Base-by-base conservation (phyloP, 2,797 vertebrate genomes). In the Odontamblyopus lacepedii region DNA sequence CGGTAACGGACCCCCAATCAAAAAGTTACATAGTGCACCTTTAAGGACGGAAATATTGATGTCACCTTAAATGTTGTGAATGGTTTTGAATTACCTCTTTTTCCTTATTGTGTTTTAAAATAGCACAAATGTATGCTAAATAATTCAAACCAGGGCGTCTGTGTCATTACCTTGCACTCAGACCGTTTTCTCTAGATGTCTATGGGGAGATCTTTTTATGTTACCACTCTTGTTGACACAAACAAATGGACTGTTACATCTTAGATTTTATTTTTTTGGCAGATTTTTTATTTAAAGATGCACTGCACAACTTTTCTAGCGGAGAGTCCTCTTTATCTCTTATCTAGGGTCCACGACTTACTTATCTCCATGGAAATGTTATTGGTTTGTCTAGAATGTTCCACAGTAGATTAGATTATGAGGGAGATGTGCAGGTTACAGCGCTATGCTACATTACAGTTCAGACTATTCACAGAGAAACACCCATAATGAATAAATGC, bases 11-110 rank as follows among this genome's bases (percentile, higher is more conserved):
- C 35, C 1, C 7, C 35, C 35, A 38, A 38, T 8, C 8, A 38
- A 38, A 38, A 38, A 38, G 35, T 38, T 38, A 38, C 35, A 38
- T 9, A 38, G 35, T 38, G 35, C 8, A 38, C 35, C 7, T 38
- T 8, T 38, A 38, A 38, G 35, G 35, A 30, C 3, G 13, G 18
- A 67, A 16, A 44, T 48, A 50, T 30, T 35, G 50, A 55, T 35
- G 67, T 32, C 26, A 19, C 44, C 65, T 67, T 67, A 72, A 71
- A 79, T 57, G 53, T 38, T 63, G 48, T 70, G 71, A 83, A 72
- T 74, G 8, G 64, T 83, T 77, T 38, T 38, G 35, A 38, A 65
- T 65, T 70, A 77, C 80, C 85, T 82, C 73, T 6, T 78, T 79
- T 48, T 53, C 71, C 67, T 72, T 62, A 50, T 74, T 69, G 50